These are phyloP conservation scores for Ptiloglossa arizonensis DNA, from an alignment of 1,140 invertebrate genomes.

Conservation along the genomic window DNA sequence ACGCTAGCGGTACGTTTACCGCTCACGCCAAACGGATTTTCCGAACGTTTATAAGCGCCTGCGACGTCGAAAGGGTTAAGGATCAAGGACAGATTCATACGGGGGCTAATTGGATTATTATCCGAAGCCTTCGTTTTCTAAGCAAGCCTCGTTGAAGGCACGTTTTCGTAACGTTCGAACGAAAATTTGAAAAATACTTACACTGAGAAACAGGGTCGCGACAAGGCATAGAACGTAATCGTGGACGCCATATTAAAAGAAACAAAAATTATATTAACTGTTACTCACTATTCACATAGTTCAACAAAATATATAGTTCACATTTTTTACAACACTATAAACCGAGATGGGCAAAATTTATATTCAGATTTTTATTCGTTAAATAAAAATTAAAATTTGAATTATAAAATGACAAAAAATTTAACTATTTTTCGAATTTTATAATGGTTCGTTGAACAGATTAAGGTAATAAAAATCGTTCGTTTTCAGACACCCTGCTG, in stretches of 20 bases:
- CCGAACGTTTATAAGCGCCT: slow-evolving; percentile 37
- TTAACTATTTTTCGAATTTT: no score
- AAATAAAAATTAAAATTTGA: no score
- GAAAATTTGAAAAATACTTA: neutral
- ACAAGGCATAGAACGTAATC: no score
- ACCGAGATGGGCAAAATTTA: no score
- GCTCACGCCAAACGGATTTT: slow-evolving; percentile 24
- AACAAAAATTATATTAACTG: no score
- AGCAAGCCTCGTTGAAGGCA: slow-evolving; percentile 1
- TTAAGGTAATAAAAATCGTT: neutral
- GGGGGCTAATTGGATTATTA: slow-evolving; percentile 48
- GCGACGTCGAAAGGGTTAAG: slow-evolving; percentile 30
- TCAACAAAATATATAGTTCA: no score
- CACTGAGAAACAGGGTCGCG: no score
- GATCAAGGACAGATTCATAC: slow-evolving; percentile 50
- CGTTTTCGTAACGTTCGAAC: neutral
- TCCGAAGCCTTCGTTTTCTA: slow-evolving; percentile 28
- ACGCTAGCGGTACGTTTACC: neutral
- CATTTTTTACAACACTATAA: no score
- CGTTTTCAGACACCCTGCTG: slow-evolving; percentile 91
- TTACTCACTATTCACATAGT: no score
- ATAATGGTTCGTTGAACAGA: neutral
- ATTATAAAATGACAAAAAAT: no score
- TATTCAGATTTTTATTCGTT: no score
- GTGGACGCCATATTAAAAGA: no score